Base-by-base conservation (phyloP, 2,888 invertebrate species). In the Drosophila emarginata region DNA sequence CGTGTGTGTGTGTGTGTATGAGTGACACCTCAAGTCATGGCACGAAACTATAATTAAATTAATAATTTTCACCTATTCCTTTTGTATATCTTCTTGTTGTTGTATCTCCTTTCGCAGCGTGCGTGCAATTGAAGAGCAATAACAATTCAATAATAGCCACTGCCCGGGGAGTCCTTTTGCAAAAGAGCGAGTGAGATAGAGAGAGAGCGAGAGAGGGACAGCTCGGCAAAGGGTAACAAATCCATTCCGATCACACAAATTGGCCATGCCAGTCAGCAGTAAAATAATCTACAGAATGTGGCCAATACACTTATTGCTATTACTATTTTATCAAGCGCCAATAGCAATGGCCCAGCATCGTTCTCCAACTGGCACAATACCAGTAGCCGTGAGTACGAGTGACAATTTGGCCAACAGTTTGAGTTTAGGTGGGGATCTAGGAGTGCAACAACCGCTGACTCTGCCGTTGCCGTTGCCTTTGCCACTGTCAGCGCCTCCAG, bases 321-420 rank as follows among this genome's bases (percentile, higher is more conserved):
- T 83, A 67, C 71, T 87, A 53, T 67, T 65, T 60, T 72, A 61
- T 56, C 59, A 64, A 53, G 28, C 21, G 26, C 21, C 32, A 37
- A 32, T 40, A 56, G 37, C 39, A 78, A 32, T 51, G 32, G 28
- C 63, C 53, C 58, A 71, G 74, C 81, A 60, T 89, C 62, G 89
- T 89, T 58, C 86, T 91, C 72, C 83, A 90, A 80, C 91, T 91
- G 67, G 87, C 61, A 53, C 75, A 74, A 65, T 78, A 63, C 68
- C 62, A 54, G 70, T 81, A 60, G 59, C 68, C 6, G 45, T 45
- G 21, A 64, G 65, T 60, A 68, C 72, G 62, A 89, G 81, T 84
- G 85, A 84, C 72, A 85, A 89, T 76, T 77, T 77, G 73, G 90
- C 87, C 39, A 87, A 77, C 76, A 53, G 61, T 39, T 76, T 53